phyloP scores from a whole-genome alignment of 2,113 vertebrate species.

The Triplophysa rosa region DNA sequence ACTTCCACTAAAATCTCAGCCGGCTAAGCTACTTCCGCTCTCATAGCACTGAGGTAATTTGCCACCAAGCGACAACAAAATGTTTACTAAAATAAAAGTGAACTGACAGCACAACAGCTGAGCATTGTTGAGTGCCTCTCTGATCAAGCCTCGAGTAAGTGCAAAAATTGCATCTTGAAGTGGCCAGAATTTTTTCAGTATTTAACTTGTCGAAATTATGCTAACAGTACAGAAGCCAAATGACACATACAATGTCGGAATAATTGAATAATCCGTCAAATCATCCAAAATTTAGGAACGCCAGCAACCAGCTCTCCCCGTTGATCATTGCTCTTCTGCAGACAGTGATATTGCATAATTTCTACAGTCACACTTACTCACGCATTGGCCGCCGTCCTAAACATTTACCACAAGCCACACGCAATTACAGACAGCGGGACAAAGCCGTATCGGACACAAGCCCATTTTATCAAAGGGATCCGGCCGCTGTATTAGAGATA shows the following conservation, averaged over 20 bases:
- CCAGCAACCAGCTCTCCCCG: neutral
- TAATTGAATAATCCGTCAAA: constrained; percentile 15
- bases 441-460: constrained; percentile 32
- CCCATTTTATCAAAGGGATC: constrained; percentile 20
- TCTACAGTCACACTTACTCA: constrained; percentile 17
- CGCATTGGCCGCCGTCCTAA: constrained; percentile 26
- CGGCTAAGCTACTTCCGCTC: too few species aligned
- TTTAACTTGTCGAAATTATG: neutral
- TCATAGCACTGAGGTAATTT: too few species aligned
- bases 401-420: constrained; percentile 31
- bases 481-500: constrained; percentile 29
- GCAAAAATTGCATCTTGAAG: too few species aligned
- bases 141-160: too few species aligned
- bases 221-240: neutral
- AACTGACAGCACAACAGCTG: too few species aligned
- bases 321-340: neutral
- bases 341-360: constrained; percentile 39
- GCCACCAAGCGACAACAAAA: too few species aligned
- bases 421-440: constrained; percentile 33
- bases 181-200: too few species aligned
- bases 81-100: too few species aligned
- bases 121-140: too few species aligned
- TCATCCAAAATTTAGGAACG: neutral
- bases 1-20: too few species aligned
- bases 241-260: neutral